These are phyloP conservation scores for Eretmochelys imbricata DNA, from an alignment of 2,113 vertebrate species.

Conservation along the genomic window DNA sequence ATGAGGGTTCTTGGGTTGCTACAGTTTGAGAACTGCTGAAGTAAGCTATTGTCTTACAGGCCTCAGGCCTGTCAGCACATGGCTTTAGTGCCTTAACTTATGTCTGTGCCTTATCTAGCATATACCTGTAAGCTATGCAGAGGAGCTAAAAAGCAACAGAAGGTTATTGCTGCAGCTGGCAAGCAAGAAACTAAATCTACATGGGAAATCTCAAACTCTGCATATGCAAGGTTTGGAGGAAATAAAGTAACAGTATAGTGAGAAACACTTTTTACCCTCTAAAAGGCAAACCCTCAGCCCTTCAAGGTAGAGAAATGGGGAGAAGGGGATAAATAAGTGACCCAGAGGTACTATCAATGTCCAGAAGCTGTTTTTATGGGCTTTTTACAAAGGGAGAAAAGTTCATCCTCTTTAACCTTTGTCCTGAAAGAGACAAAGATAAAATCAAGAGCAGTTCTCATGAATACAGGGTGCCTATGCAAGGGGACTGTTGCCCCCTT, in stretches of 20 bases:
- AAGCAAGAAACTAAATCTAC: not conserved
- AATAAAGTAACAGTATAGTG: slow-evolving; percentile 30
- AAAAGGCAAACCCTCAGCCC: not conserved
- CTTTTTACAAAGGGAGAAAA: not conserved
- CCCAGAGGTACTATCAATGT: not conserved
- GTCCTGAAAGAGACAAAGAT: not conserved
- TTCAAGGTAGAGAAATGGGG: not conserved
- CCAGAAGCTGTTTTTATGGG: not conserved
- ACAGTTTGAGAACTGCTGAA: too few relatives aligned
- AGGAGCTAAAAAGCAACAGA: not conserved
- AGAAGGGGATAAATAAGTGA: not conserved
- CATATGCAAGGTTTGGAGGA: slow-evolving; percentile 11
- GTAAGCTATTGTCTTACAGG: too few relatives aligned
- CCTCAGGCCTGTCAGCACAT: not conserved
- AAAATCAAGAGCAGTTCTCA: not conserved
- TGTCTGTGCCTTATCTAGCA: not conserved
- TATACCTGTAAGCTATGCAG: not conserved
- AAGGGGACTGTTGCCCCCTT: too few relatives aligned
- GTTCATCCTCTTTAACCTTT: not conserved
- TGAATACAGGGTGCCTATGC: not conserved
- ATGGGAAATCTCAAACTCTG: slow-evolving; percentile 1
- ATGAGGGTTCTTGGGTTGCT: too few relatives aligned
- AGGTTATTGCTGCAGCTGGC: not conserved
- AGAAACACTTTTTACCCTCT: not conserved
- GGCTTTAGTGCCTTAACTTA: not conserved